Conservation (phyloP, 2,888 invertebrate genomes). For the Caenorhabditis sulstoni region DNA sequence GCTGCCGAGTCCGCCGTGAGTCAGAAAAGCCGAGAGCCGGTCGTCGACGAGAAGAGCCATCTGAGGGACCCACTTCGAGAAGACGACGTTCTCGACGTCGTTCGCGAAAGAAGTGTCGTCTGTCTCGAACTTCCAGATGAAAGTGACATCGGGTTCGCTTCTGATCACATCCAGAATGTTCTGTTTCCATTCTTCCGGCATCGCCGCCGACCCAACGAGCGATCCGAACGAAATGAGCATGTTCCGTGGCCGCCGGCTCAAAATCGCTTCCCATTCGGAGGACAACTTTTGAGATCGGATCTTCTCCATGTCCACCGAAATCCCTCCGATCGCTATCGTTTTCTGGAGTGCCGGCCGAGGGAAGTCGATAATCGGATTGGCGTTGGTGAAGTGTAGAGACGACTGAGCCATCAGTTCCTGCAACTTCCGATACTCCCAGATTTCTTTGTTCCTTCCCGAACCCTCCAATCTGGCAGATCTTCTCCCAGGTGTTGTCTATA, state of each 20-base stretch:
- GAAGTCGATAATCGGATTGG: constrained; percentile 63
- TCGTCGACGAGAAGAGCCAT: constrained; percentile 43
- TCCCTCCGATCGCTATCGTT: constrained; percentile 63
- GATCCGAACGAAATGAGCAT: constrained; percentile 51
- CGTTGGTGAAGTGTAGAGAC: constrained; percentile 56
- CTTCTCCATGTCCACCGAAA: constrained; percentile 55
- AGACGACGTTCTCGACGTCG: constrained; percentile 33
- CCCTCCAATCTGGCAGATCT: neutral
- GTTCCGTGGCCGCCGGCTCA: constrained; percentile 21
- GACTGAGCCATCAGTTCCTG: constrained; percentile 50
- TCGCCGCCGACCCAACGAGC: constrained; percentile 36
- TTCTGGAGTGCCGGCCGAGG: constrained; percentile 59
- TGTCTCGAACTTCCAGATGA: constrained; percentile 60
- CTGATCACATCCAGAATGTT: constrained; percentile 35
- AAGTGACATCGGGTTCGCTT: constrained; percentile 41
- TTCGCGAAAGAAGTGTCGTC: constrained; percentile 37
- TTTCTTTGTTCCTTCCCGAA: no score
- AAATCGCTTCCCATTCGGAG: constrained; percentile 30
- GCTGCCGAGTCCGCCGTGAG: constrained; percentile 56
- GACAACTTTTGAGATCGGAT: constrained; percentile 21
- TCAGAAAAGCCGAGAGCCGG: constrained; percentile 41
- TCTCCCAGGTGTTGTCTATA: neutral
- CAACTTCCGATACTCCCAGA: no score
- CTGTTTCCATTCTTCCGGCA: constrained; percentile 39
- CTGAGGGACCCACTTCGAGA: constrained; percentile 54